Evolutionary conservation across 2,797 vertebrate species (phyloP).

Genomic region (Lacerta agilis): DNA sequence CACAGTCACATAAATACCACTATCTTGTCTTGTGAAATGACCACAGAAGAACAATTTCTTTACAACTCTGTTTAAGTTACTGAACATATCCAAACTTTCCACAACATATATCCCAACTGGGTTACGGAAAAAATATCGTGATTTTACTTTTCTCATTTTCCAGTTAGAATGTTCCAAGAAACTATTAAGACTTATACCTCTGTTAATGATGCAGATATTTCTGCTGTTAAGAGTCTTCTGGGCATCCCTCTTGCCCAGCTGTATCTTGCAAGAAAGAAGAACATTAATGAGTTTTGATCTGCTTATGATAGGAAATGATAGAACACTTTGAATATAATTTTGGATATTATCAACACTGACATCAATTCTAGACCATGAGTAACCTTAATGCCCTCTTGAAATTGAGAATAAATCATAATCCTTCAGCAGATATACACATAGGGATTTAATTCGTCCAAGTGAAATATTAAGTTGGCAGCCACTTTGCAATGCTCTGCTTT

Average conservation of each 20-base stretch:
- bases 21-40: background rate
- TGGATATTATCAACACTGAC: background rate
- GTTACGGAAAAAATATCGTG: background rate
- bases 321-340: constrained; percentile 9
- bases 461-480: constrained; percentile 13
- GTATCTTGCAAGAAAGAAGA: constrained; percentile 9
- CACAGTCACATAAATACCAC: background rate
- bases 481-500: background rate
- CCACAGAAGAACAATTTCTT: background rate
- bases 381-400: constrained; percentile 12
- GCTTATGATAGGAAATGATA: background rate
- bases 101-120: background rate
- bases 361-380: background rate
- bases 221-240: background rate
- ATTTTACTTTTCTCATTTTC: background rate
- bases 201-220: constrained; percentile 2
- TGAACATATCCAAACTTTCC: background rate
- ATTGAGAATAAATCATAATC: background rate
- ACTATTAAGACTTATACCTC: background rate
- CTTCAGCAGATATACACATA: rapidly evolving
- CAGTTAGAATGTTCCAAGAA: background rate
- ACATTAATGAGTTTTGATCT: constrained; percentile 1
- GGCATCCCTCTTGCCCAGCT: rapidly evolving
- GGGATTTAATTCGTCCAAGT: background rate
- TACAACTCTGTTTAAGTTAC: background rate